Percentiles rank a stretch among this genome's conserved stretches.
Conservation (phyloP, 2,113 vertebrate genomes). For the Barnardius zonarius region DNA sequence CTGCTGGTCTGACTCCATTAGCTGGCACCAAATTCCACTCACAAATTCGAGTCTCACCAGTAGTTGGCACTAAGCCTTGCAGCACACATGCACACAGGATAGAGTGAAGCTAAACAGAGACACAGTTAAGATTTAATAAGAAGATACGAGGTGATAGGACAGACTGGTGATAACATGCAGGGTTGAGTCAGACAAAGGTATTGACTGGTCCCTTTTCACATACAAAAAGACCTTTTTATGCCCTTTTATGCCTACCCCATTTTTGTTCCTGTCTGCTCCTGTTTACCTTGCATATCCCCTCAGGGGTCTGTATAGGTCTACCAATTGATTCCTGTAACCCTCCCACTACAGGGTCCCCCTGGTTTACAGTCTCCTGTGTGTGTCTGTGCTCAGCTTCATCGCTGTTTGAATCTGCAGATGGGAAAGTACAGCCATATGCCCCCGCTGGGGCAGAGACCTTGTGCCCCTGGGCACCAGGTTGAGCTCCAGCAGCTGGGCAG, state of each 20-base stretch:
- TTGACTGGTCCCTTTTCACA: background rate
- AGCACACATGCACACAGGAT: background rate
- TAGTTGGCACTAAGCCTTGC: background rate
- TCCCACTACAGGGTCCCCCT: background rate
- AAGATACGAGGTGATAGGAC: background rate
- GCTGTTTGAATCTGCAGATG: background rate
- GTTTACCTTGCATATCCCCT: background rate
- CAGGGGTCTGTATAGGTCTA: background rate
- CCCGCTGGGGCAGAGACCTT: background rate
- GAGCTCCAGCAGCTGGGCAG: background rate
- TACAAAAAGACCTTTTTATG: background rate
- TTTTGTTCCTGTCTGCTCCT: background rate
- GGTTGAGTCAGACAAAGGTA: background rate
- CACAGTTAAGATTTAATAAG: background rate
- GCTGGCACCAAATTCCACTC: background rate
- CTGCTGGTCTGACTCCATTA: background rate
- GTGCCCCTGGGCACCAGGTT: background rate
- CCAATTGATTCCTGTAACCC: background rate
- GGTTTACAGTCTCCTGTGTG: background rate
- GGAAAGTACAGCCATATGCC: background rate
- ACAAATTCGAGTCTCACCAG: background rate
- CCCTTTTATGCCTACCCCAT: background rate
- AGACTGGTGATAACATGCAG: background rate
- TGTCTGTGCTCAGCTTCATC: background rate
- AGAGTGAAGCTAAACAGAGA: background rate